These are phyloP conservation scores for Syrphus vitripennis DNA, from an alignment of 2,888 invertebrate genomes.

Conservation along the genomic window DNA sequence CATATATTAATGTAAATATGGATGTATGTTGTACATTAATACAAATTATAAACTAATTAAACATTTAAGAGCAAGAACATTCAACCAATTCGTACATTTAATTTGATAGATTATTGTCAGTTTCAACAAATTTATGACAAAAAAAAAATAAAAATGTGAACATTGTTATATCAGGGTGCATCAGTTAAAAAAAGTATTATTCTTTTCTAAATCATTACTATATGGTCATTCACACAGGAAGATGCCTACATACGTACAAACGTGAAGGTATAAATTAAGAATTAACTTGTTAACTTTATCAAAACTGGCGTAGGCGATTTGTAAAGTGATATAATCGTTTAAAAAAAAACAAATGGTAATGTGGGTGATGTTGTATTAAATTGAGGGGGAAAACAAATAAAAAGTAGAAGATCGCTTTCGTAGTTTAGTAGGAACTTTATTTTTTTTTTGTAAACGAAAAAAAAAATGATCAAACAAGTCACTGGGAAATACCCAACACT, in stretches of 20 bases:
- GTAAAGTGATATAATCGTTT: constrained; percentile 50
- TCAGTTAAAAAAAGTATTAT: neutral
- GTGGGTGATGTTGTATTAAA: constrained; percentile 25
- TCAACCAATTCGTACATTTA: too few relatives aligned
- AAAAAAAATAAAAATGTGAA: neutral
- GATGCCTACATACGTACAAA: too few relatives aligned
- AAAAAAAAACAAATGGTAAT: constrained; percentile 20
- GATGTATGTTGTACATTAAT: too few relatives aligned
- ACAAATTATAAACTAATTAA: too few relatives aligned
- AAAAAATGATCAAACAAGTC: neutral
- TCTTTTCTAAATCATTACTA: constrained; percentile 4
- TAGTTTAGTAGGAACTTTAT: neutral
- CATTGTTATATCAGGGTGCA: neutral
- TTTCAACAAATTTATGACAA: neutral
- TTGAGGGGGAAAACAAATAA: constrained; percentile 8
- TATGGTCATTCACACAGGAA: constrained; percentile 37
- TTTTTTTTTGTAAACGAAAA: neutral
- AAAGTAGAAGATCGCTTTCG: constrained; percentile 5
- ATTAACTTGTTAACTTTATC: constrained; percentile 14
- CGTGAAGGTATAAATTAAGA: neutral
- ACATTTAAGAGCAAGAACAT: too few relatives aligned
- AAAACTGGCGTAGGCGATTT: constrained; percentile 42
- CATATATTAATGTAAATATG: too few relatives aligned
- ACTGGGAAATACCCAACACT: neutral
- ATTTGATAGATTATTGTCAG: neutral